Evolutionary conservation across 2,888 invertebrate species (phyloP), one percentile per base, ranked within the genome.

Genomic region (Xylota sylvarum): DNA sequence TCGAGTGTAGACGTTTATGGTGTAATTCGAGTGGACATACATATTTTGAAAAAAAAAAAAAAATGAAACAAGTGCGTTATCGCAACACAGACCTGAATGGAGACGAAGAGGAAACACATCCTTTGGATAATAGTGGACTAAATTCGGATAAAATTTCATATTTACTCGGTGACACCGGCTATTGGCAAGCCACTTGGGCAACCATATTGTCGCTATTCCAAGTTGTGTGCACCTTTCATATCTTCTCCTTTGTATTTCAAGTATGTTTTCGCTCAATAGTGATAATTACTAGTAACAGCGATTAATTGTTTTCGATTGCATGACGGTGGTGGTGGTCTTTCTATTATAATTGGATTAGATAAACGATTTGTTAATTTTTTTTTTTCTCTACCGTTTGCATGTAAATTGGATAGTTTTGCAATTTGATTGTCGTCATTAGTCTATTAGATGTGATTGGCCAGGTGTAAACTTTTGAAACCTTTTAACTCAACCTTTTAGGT

Each of bases 171-270:
- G 93, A 93, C 72, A 93, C 93, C 88, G 94, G 94, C 12, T 90
- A 92, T 77, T 95, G 95, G 95, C 95, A 95, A 90, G 90, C 93
- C 32, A 89, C 92, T 64, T 93, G 94, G 89, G 94, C 94, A 17
- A 93, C 94, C 85, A 89, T 94, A 10, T 90, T 95, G 62, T 94
- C 94, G 3, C 90, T 94, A n/a, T 93, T 94, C 90, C 94, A 95
- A 91, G 92, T 94, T 84, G 94, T 94, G 23, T 94, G 94, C 90
- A 95, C 95, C 35, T 94, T 94, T 93, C 95, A 95, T 90, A 94
- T 95, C 86, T 94, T 94, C 90, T 92, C 93, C 5, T 94, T 94
- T 77, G 94, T 94, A 1, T 95, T 95, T 89, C 92, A 92, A 89
- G 92, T 93, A 88, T 91, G 91, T 90, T 48, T 40, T 14, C 37